Evolutionary conservation across 2,113 vertebrate species (phyloP).

Genomic region (Entelurus aequoreus): DNA sequence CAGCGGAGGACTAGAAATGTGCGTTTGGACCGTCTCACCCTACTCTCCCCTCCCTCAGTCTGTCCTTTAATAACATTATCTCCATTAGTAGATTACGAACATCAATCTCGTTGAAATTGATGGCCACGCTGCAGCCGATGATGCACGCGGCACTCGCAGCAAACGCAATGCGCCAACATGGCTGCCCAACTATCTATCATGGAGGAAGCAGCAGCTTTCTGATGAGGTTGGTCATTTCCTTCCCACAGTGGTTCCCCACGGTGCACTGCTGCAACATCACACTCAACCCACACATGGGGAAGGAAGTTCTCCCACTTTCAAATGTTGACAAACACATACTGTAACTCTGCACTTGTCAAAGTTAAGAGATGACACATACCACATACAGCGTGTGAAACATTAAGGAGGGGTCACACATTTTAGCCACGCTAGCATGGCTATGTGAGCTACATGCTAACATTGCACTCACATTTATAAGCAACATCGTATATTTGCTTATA

Average conservation of each 20-base stretch:
- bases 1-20: neutral
- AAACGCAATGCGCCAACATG: conserved; percentile 29
- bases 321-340: too few relatives aligned
- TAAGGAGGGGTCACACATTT: too few relatives aligned
- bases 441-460: too few relatives aligned
- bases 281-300: too few relatives aligned
- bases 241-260: neutral
- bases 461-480: too few relatives aligned
- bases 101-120: conserved; percentile 23
- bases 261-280: neutral
- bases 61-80: conserved; percentile 20
- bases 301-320: too few relatives aligned
- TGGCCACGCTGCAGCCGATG: conserved; percentile 12
- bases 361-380: too few relatives aligned
- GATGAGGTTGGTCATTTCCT: conserved; percentile 16
- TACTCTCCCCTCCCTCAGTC: neutral
- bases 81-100: conserved; percentile 60
- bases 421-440: too few relatives aligned
- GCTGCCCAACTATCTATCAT: conserved; percentile 3
- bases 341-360: too few relatives aligned
- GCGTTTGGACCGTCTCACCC: neutral
- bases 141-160: neutral
- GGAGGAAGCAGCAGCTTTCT: conserved; percentile 28
- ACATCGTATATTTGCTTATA: too few relatives aligned
- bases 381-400: too few relatives aligned